These are phyloP conservation scores for Drosophila histrio DNA, from an alignment of 2,888 invertebrate genomes.

Conservation along the genomic window DNA sequence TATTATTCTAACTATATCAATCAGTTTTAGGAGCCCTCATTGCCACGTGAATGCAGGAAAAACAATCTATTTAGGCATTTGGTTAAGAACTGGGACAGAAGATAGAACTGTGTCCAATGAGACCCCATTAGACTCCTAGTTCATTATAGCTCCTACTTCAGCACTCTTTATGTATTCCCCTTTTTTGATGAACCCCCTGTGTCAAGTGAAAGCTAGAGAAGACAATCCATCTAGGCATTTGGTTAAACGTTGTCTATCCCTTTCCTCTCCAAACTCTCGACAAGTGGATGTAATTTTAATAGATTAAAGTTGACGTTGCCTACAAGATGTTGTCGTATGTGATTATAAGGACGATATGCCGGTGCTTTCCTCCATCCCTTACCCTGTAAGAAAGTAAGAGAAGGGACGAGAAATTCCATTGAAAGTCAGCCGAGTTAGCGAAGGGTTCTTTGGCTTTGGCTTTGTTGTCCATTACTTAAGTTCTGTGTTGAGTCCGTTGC, in stretches of 20 bases:
- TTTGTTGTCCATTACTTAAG: slow-evolving; percentile 55
- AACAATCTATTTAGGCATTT: too few species aligned
- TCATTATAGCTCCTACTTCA: not conserved
- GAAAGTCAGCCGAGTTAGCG: slow-evolving; percentile 12
- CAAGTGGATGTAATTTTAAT: slow-evolving; percentile 36
- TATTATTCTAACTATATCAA: too few species aligned
- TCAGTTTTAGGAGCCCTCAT: too few species aligned
- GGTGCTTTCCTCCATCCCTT: slow-evolving; percentile 14
- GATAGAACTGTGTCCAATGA: too few species aligned
- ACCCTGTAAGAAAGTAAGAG: not conserved
- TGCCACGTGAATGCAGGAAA: too few species aligned
- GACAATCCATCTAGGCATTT: not conserved
- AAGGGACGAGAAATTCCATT: slow-evolving; percentile 25
- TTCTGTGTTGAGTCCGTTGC: slow-evolving; percentile 12
- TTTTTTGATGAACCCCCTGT: not conserved
- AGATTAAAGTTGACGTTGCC: slow-evolving; percentile 48
- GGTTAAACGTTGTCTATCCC: not conserved
- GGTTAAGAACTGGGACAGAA: too few species aligned
- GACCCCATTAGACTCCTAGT: too few species aligned
- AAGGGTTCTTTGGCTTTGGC: slow-evolving; percentile 29
- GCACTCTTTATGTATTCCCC: not conserved
- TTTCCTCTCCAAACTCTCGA: not conserved
- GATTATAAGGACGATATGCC: slow-evolving; percentile 40
- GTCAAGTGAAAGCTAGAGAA: not conserved
- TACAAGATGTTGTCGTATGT: slow-evolving; percentile 45